Evolutionary conservation across 2,888 invertebrate species (phyloP).

Genomic region (Heliconius erato): DNA sequence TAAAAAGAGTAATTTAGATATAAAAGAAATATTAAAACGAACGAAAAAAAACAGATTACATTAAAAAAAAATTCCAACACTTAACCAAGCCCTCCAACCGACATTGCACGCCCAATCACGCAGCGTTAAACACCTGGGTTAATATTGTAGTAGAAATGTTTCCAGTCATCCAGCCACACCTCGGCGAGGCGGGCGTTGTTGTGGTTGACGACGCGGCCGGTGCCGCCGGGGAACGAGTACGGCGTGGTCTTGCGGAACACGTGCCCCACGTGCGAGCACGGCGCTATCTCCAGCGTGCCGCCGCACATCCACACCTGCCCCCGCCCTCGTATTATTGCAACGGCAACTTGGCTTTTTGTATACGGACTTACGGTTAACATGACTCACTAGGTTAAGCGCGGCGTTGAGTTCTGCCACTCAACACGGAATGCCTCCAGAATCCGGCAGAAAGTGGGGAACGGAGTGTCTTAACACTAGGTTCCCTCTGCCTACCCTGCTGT

Average conservation of each 20-base stretch:
- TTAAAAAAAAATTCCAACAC: background rate
- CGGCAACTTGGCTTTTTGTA: conserved; percentile 17
- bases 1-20: background rate
- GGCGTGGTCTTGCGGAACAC: conserved; percentile 99
- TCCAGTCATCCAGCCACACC: conserved; percentile 99
- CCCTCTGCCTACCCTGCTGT: too few species aligned
- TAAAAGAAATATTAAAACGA: background rate
- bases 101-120: conserved; percentile 35
- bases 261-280: conserved; percentile 98
- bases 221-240: conserved; percentile 99
- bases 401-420: too few species aligned
- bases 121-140: conserved; percentile 92
- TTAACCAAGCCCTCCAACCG: conserved; percentile 1
- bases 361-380: background rate
- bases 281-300: conserved; percentile 96
- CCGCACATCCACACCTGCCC: conserved; percentile 99
- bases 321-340: conserved; percentile 48
- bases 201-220: conserved; percentile 98
- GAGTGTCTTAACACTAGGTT: too few species aligned
- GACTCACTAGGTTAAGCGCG: too few species aligned
- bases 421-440: too few species aligned
- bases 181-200: conserved; percentile 99
- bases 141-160: conserved; percentile 99
- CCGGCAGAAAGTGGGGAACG: too few species aligned
- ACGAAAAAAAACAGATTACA: background rate